Base-by-base conservation (phyloP, 2,888 invertebrate genomes). In the Cyclophora albipunctata region DNA sequence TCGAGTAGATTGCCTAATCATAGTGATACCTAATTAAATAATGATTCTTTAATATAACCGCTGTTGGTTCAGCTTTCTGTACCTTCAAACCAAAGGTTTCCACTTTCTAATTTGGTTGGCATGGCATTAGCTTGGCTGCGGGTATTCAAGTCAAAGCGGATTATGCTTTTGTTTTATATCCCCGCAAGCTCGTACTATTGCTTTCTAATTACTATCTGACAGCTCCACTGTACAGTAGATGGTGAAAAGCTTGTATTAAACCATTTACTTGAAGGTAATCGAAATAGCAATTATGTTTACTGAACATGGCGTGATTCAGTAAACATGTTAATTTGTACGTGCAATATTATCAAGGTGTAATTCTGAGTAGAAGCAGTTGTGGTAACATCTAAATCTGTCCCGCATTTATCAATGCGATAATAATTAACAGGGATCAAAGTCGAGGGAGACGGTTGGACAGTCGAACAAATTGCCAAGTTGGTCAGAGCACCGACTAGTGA, bases 81-180 rank as follows among this genome's bases (percentile, higher is more conserved):
- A 71, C 73, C 75, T 73, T 75, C 64, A 61, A 67, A 59, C 65
- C 60, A 60, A 62, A 59, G 63, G 67, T 81, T 81, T 82, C 81
- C 73, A 81, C 85, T 85, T 86, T 85, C 85, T 84, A 85, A 81
- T 81, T 75, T 77, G 68, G 69, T 68, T 63, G 70, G 73, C 68
- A 76, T 63, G 70, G 73, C 68, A 76, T 80, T 77, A 75, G 73
- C 63, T 73, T 71, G 75, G 69, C 71, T 74, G 73, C 37, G 43
- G 43, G 20, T 34, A 5, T 67, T 62, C 68, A 71, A 71, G 77
- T 73, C 67, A 66, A 71, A 71, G 66, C 67, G 75, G 67, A 76
- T 73, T 72, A 77, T 74, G 73, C 74, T 81, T 81, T 81, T 81
- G 77, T 81, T 74, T 71, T 63, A 71, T 73, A 74, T 37, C 20